Base-by-base conservation (phyloP, 2,888 invertebrate species). In the Epirrhoe tristata region DNA sequence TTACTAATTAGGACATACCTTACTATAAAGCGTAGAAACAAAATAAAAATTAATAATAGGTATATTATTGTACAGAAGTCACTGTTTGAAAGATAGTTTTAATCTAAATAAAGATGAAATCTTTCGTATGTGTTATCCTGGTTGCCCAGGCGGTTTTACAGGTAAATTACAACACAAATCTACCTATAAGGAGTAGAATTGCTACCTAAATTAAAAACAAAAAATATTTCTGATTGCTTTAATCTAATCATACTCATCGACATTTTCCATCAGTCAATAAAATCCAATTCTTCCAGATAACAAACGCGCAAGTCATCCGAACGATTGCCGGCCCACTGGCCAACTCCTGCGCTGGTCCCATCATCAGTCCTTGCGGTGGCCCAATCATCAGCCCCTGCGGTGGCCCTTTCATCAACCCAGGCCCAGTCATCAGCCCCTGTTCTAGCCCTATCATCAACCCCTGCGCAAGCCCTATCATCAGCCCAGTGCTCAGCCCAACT, bases 301-400 rank as follows among this genome's bases (percentile, higher is more conserved):
- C 77, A 32, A 77, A 74, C 71, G 78, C 79, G 34, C 85, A 87
- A 51, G 54, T 64, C 52, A 66, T 81, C 31, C 68, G 77, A 32
- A 6, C 69, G 0, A 32, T 70, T 0, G 50, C 43, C n/a, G 32
- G 55, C 5, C 61, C 31, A 6, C n/a, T 61, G 5, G 53, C 67
- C 50, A 60, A 65, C 16, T 61, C 65, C 5, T 70, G 59, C 17
- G 48, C 8, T 2, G 32, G 54, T 53, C 57, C 48, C 16, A 39
- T 62, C 16, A 43, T 58, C 14, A 34, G 46, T 14, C 12, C 57
- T 5, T 66, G 62, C 31, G 57, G 56, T 6, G 58, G 58, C 5
- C 56, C 53, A 0, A 7, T 53, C 1, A 32, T 64, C 17, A 12
- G 32, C 48, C 51, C 54, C 12, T 61, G 54, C 53, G 8, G 53